phyloP scores from a whole-genome alignment of 2,888 invertebrate species.

The Spicauda simplicius region DNA sequence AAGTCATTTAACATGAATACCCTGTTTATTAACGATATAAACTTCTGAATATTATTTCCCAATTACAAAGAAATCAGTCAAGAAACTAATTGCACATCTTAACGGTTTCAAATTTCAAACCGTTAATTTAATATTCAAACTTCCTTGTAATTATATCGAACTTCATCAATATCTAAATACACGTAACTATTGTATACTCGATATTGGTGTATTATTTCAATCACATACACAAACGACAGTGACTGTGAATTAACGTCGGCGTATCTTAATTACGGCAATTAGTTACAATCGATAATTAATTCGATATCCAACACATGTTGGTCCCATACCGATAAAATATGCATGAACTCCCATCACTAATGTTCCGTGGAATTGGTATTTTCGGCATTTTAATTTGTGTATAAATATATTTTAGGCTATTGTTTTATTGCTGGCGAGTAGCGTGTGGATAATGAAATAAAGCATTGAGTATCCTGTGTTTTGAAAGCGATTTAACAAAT shows the following conservation, averaged over 20 bases:
- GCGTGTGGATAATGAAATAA: neutral
- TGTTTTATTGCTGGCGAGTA: neutral
- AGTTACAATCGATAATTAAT: constrained; percentile 35
- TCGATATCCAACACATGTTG: constrained; percentile 33
- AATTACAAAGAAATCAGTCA: neutral
- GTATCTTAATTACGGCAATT: constrained; percentile 37
- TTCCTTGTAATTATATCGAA: constrained; percentile 37
- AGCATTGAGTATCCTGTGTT: too few species aligned
- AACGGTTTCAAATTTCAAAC: neutral
- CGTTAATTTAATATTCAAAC: constrained; percentile 37
- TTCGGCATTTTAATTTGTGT: constrained; percentile 16
- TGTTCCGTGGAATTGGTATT: constrained; percentile 9
- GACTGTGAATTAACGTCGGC: constrained; percentile 31
- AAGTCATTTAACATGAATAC: too few species aligned
- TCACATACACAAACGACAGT: constrained; percentile 17
- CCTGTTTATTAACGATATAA: neutral
- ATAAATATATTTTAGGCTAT: neutral
- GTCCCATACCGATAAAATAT: constrained; percentile 39
- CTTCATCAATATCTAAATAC: constrained; percentile 34
- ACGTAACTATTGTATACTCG: constrained; percentile 36
- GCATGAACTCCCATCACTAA: constrained; percentile 37
- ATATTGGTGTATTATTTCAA: constrained; percentile 19
- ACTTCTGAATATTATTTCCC: neutral
- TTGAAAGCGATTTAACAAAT: too few species aligned
- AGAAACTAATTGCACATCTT: neutral